Base-by-base conservation (phyloP, 1,140 invertebrate genomes). In the Caerostris darwini region DNA sequence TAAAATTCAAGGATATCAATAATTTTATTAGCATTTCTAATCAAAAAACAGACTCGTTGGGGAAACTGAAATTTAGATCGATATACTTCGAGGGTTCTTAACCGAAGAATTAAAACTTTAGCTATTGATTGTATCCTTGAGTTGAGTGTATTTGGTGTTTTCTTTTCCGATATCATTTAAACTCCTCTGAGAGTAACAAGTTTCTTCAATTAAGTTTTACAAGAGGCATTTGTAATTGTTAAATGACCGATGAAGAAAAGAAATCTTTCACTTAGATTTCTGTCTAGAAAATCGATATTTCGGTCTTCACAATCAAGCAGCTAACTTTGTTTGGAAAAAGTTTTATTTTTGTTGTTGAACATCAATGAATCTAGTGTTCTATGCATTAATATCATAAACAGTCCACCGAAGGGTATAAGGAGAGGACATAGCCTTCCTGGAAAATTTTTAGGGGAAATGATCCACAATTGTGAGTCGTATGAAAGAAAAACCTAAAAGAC, bases 171-270 rank as follows among this genome's bases (percentile, higher is more conserved):
- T 77, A 77, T 12, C 50, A 77, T 50, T 77, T 77, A 77, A 77
- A 50, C 50, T 34, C 34, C 34, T 5, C 10, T 50, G 50, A 77
- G 50, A 77, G 71, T 77, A 77, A 77, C 71, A 77, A 77, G 71
- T 77, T 77, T 77, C 71, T 77, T 77, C 71, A 53, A 77, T 77
- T 77, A 77, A 77, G 71, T 77, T 77, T 50, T 77, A 77, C 71
- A 34, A 19, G 53, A 77, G 71, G 5, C 71, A 77, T 77, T 77
- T 34, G 71, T 77, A 77, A 77, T 77, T 34, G 34, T 77, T 77
- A 77, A 77, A 77, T 50, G 71, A 50, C 5, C 12, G 71, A 77
- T 12, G 34, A 53, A 77, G 19, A 12, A 77, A 77, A 53, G 34
- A 77, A 77, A 77, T 12, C 50, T 50, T 5, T 5, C 3, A 34